Percentiles rank a stretch among this genome's conserved stretches.
These are phyloP conservation scores for Pristionchus japonicus DNA, from an alignment of 2,888 invertebrate genomes.

Conservation along the genomic window DNA sequence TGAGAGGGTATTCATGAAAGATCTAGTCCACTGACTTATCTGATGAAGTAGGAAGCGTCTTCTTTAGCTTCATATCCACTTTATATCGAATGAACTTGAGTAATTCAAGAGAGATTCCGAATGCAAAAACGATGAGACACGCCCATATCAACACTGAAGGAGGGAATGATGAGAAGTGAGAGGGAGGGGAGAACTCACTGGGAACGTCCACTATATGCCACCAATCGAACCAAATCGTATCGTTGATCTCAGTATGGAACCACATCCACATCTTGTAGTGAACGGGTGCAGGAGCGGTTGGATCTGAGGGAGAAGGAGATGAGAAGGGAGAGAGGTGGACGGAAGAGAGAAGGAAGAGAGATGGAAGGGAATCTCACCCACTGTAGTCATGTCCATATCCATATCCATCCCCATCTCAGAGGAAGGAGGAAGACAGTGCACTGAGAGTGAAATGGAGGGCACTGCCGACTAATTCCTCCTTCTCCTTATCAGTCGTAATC, in stretches of 20 bases:
- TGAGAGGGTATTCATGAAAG: constrained; percentile 20
- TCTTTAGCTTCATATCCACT: constrained; percentile 45
- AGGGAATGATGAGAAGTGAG: neutral
- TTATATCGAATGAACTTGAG: constrained; percentile 64
- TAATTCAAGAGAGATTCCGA: constrained; percentile 63
- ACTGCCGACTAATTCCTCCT: neutral
- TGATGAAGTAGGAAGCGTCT: neutral
- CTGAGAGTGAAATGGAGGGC: neutral
- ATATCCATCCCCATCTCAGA: neutral
- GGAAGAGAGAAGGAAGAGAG: neutral
- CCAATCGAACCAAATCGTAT: constrained; percentile 69
- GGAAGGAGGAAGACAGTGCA: neutral
- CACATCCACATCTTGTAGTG: constrained; percentile 71
- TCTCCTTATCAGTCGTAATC: constrained; percentile 5
- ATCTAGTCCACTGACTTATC: neutral
- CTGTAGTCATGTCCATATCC: constrained; percentile 19
- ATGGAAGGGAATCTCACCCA: neutral
- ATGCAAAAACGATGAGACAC: constrained; percentile 62
- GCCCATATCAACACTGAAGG: constrained; percentile 66
- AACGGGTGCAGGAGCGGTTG: neutral
- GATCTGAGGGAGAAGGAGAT: neutral
- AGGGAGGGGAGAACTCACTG: constrained; percentile 63
- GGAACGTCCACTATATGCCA: constrained; percentile 67
- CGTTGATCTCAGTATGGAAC: constrained; percentile 69
- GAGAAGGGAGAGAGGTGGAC: neutral